Evolutionary conservation across 1,140 invertebrate species (phyloP).

Genomic region (Euura lappo): DNA sequence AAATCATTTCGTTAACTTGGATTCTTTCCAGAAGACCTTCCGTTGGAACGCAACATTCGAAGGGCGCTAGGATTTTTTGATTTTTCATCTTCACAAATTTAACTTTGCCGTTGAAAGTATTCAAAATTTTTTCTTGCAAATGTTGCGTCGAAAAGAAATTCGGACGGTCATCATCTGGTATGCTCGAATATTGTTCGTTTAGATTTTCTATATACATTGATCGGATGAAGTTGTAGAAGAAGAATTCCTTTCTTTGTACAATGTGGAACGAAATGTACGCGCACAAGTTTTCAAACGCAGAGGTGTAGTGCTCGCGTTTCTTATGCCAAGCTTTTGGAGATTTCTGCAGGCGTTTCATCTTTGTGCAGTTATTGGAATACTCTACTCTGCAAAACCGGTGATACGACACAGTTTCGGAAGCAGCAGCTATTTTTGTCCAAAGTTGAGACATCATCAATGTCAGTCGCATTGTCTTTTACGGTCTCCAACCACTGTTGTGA

Average conservation of each 20-base stretch:
- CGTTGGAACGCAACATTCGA: not conserved
- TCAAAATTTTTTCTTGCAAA: not conserved
- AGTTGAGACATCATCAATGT: not conserved
- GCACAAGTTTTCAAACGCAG: too few relatives aligned
- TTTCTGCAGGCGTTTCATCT: not conserved
- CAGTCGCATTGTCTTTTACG: not conserved
- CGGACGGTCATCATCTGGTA: not conserved
- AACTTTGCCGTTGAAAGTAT: not conserved
- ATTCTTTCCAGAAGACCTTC: not conserved
- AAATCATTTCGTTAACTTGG: not conserved
- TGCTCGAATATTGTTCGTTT: not conserved
- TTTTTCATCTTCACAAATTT: not conserved
- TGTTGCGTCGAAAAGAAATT: constrained; percentile 1
- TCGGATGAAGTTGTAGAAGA: not conserved
- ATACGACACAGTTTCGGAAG: not conserved
- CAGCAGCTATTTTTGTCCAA: not conserved
- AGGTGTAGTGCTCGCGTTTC: not conserved
- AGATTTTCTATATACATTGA: not conserved
- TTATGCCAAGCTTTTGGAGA: not conserved
- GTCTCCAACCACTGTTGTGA: not conserved
- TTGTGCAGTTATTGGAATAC: not conserved
- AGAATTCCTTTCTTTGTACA: not conserved
- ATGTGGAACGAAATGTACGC: not conserved
- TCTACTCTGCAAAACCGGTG: not conserved
- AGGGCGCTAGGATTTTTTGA: not conserved